These are phyloP conservation scores for Alaudala cheleensis DNA, from an alignment of 2,113 vertebrate species.

Conservation along the genomic window DNA sequence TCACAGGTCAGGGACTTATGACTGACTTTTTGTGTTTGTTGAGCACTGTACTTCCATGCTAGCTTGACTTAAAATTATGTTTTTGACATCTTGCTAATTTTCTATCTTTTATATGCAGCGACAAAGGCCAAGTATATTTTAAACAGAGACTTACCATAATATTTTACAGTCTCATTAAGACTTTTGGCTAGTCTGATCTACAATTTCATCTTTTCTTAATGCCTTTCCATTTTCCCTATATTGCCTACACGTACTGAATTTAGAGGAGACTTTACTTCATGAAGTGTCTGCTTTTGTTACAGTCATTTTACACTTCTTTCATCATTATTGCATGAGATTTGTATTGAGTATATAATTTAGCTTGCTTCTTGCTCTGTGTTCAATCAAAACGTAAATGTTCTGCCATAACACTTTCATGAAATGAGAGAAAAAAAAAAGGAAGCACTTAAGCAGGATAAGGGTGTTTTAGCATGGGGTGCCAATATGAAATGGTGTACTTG, in stretches of 20 bases:
- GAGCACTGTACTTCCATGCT: neutral
- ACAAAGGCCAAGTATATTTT: slow-evolving; percentile 6
- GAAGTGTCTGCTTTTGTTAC: slow-evolving; percentile 52
- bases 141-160: slow-evolving; percentile 46
- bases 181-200: slow-evolving; percentile 35
- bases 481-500: neutral
- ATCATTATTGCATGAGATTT: slow-evolving; percentile 37
- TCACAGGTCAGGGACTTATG: neutral
- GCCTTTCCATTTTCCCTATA: slow-evolving; percentile 46
- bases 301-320: slow-evolving; percentile 62
- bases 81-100: neutral
- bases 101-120: neutral
- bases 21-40: neutral
- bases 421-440: neutral
- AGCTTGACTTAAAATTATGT: slow-evolving; percentile 33
- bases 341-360: slow-evolving; percentile 29
- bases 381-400: slow-evolving; percentile 10
- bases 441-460: neutral
- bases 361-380: slow-evolving; percentile 7
- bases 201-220: slow-evolving; percentile 59
- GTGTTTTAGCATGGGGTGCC: neutral
- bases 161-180: slow-evolving; percentile 69
- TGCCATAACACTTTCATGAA: neutral
- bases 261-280: slow-evolving; percentile 46
- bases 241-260: slow-evolving; percentile 36